phyloP scores from a whole-genome alignment of 2,113 vertebrate genomes.

The Microtus richardsoni region DNA sequence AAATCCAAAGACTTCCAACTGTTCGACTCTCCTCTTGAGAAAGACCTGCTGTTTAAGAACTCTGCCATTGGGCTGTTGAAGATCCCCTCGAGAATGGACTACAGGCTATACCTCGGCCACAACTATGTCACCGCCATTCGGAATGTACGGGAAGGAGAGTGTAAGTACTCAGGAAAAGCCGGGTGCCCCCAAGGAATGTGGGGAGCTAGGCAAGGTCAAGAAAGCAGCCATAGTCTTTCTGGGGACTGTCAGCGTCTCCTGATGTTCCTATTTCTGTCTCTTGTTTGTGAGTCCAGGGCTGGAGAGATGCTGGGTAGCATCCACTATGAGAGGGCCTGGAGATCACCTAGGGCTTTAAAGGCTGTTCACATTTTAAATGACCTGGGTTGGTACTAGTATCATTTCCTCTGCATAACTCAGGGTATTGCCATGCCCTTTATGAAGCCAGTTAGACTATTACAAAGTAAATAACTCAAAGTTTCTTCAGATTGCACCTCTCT shows the following conservation, averaged over 20 bases:
- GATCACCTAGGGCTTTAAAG: not conserved
- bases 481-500: not conserved
- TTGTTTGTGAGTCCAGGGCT: not conserved
- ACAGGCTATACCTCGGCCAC: constrained; percentile 90
- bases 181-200: not conserved
- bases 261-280: not conserved
- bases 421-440: not conserved
- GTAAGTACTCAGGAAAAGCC: constrained; percentile 56
- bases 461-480: not conserved
- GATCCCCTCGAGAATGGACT: constrained; percentile 88
- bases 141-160: constrained; percentile 61
- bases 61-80: constrained; percentile 84
- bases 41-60: constrained; percentile 94
- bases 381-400: not conserved
- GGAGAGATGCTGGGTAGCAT: not conserved
- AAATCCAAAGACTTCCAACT: constrained; percentile 80
- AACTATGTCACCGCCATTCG: constrained; percentile 85
- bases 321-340: not conserved
- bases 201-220: not conserved
- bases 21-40: constrained; percentile 88
- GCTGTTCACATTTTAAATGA: constrained; percentile 33
- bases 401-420: not conserved
- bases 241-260: not conserved
- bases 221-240: not conserved
- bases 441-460: not conserved